A percentile compares a stretch with the other conserved stretches of the same genome.
Conservation (phyloP, 2,113 vertebrate genomes). For the Platysternon megacephalum region DNA sequence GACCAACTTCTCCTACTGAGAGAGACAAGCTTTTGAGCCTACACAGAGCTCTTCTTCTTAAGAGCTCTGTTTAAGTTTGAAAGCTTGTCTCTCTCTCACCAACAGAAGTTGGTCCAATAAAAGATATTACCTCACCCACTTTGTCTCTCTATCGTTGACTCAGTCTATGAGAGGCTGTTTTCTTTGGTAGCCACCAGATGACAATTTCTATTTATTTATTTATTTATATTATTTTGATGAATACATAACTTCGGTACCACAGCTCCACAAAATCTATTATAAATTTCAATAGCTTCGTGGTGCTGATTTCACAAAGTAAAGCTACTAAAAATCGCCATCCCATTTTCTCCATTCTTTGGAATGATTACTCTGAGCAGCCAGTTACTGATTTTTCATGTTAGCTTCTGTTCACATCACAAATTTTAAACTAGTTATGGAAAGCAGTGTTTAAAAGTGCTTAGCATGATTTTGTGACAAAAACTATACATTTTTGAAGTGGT, state of each 20-base stretch:
- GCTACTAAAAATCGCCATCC: background rate
- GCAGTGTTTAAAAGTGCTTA: background rate
- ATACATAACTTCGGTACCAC: background rate
- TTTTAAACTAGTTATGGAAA: background rate
- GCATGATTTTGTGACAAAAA: background rate
- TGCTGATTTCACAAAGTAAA: background rate
- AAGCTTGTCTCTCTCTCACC: too few relatives aligned
- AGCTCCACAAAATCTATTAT: background rate
- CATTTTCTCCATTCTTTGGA: background rate
- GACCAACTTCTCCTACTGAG: too few relatives aligned
- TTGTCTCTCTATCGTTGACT: too few relatives aligned
- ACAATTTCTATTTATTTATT: background rate
- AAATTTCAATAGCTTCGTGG: background rate
- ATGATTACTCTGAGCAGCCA: background rate
- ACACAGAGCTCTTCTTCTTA: too few relatives aligned
- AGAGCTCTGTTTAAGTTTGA: too few relatives aligned
- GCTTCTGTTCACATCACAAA: background rate
- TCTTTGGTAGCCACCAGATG: background rate
- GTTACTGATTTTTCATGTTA: background rate
- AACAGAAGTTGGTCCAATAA: too few relatives aligned
- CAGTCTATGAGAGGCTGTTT: background rate
- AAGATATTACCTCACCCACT: too few relatives aligned
- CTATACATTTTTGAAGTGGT: background rate
- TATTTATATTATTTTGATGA: background rate
- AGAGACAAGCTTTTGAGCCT: too few relatives aligned